Evolutionary conservation across 2,888 invertebrate species (phyloP), one percentile per base, ranked within the genome.

Genomic region (Diaphora mendica): DNA sequence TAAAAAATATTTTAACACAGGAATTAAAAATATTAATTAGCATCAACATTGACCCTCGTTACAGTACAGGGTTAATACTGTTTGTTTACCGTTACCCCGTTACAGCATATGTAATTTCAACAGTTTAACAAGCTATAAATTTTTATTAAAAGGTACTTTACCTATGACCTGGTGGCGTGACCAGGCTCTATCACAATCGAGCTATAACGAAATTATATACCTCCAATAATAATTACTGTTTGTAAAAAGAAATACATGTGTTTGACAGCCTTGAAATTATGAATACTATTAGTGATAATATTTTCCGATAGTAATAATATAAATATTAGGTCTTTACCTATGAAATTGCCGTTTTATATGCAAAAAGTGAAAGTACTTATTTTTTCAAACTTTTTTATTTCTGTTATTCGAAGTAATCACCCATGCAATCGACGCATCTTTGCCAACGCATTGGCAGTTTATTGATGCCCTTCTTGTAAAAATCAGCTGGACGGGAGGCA

Each of bases 161-260:
- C n/a, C 68, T 69, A 42, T 69, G 74, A 77, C 66, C 72, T 55
- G 67, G 48, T 74, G 66, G 81, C 83, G 83, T 83, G 83, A 82
- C 81, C 74, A 30, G 66, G 78, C 72, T 64, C 78, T 80, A 77
- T 77, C 72, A 81, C 51, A 72, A 74, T 73, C 75, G 17, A 62
- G 51, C 68, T 76, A 33, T 68, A 77, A 72, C 51, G 20, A 72
- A 75, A 80, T 64, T 51, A 70, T 30, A 20, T 17, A 59, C 8
- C 70, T 76, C 73, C 39, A 39, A 33, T 67, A 55, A 26, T 72
- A 73, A 70, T 74, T n/a, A 75, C 72, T 59, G 42, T 13, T 64
- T 77, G 39, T 68, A 70, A 64, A 75, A 73, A 79, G 77, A 75
- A 15, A 44, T 44, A 44, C 3, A 76, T 70, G 77, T 75, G 77